Conservation (phyloP, 2,797 vertebrate genomes). For the Tympanoctomys barrerae region DNA sequence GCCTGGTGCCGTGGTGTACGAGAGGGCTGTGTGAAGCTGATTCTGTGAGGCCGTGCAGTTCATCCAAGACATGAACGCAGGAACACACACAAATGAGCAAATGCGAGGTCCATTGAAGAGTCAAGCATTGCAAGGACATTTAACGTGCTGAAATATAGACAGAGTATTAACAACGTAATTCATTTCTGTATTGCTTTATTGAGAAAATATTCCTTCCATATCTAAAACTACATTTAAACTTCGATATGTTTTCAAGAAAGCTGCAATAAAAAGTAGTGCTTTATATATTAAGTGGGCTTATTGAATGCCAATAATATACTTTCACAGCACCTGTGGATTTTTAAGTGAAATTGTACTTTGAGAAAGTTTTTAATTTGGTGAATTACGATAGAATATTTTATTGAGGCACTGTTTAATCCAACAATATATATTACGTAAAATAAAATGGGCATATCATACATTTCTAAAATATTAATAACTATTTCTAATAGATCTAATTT, state of each 20-base stretch:
- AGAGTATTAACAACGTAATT: no score
- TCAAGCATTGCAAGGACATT: not conserved
- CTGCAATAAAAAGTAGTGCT: not conserved
- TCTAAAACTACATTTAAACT: not conserved
- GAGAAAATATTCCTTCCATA: not conserved
- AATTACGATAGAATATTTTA: not conserved
- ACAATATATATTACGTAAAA: not conserved
- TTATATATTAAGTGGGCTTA: not conserved
- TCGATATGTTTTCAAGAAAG: not conserved
- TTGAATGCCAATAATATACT: not conserved
- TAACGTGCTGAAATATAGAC: not conserved
- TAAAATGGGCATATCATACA: not conserved
- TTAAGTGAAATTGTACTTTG: not conserved
- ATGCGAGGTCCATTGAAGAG: accelerated
- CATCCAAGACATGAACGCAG: not conserved
- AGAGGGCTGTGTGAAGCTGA: not conserved
- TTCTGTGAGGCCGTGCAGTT: no score
- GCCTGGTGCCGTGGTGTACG: not conserved
- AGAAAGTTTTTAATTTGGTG: not conserved
- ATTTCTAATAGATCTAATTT: not conserved
- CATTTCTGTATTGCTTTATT: not conserved
- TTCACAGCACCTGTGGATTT: not conserved
- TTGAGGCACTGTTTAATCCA: not conserved
- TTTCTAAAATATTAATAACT: not conserved
- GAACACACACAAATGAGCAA: accelerated